Base-by-base conservation (phyloP, 2,888 invertebrate species). In the Ptychoptera contaminata region DNA sequence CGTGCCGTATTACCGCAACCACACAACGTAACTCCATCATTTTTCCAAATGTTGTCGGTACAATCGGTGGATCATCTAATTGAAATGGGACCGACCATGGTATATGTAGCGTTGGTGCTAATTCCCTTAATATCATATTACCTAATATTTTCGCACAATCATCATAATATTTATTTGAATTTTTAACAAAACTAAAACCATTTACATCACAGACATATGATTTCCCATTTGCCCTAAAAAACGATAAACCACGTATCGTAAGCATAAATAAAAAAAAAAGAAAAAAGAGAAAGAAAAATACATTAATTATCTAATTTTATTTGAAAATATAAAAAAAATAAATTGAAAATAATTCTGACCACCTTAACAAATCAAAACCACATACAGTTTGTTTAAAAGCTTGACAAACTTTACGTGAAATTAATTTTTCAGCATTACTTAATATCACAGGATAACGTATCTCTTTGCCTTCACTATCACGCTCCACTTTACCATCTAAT, bases 121-220 rank as follows among this genome's bases (percentile, higher is more conserved):
- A 67, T 60, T 94, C 88, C 46, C 96, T 69, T 46, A 98, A 68
- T 48, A 98, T 93, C 91, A 96, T 96, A 61, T 98, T 97, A 12
- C 94, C 94, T 52, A 94, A 71, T 49, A 99, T 97, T 69, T 96
- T 93, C 16, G 97, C 96, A 65, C 96, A 97, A 60, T 99, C 98
- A 65, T 99, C 98, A 62, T 99, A 99, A 69, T 99, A 99, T 61
- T 99, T 99, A 64, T 91, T 91, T 0, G 97, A 97, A 63, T 96
- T 98, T 65, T 99, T 99, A 23, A 99, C 98, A 67, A 99, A 99
- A 60, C 96, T 97, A 67, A 99, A 99, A 0, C 98, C 98, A 67
- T 99, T 99, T 3, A 99, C 98, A 71, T 99, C 98, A 68, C 98
- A 98, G 0, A 99, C 98, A 64, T 90, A 98, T 0, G 97, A 97